Evolutionary conservation across 2,113 vertebrate species (phyloP), one percentile per base, ranked within the genome.

Genomic region (Donacobius atricapilla): DNA sequence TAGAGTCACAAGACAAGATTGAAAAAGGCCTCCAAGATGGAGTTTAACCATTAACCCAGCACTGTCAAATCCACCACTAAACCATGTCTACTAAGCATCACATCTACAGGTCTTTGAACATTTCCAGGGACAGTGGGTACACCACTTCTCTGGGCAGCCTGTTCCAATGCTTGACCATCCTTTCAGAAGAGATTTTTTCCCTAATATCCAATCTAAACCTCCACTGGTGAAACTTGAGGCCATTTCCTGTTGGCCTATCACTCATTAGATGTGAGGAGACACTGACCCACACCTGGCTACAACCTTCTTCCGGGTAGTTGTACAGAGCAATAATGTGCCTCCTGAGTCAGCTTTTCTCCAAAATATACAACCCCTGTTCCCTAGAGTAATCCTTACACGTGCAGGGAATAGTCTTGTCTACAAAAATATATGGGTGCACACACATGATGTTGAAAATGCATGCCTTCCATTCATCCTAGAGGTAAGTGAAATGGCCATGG

Each of bases 401-500:
- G 2, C 13, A 63, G 18, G 8, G 23, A 76, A 53, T 15, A 54
- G 15, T 18, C 30, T 47, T 37, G 73, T 10, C 19, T 35, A 45
- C 18, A 42, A 64, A 56, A 63, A 51, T 33, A 39, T 13, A 2
- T 10, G 3, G 17, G 1, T 27, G 3, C 4, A 21, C 8, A 60
- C 9, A 51, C 4, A 18, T 13, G 19, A 5, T 22, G 4, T 13
- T 66, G 8, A 23, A 54, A 35, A 33, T 8, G 4, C 1, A 0
- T 9, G n/a, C 4, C 2, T 56, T 79, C 27, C 15, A 22, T 22
- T 76, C 2, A 0, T 77, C 20, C 18, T 66, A 13, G 12, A 75
- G 9, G 14, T 71, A 18, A 64, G n/a, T 53, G 23, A 71, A 71
- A 47, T 25, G 15, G n/a, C 15, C 1, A 5, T 30, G 10, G 7